Base-by-base conservation (phyloP, 2,888 invertebrate genomes). In the Meta bourneti region DNA sequence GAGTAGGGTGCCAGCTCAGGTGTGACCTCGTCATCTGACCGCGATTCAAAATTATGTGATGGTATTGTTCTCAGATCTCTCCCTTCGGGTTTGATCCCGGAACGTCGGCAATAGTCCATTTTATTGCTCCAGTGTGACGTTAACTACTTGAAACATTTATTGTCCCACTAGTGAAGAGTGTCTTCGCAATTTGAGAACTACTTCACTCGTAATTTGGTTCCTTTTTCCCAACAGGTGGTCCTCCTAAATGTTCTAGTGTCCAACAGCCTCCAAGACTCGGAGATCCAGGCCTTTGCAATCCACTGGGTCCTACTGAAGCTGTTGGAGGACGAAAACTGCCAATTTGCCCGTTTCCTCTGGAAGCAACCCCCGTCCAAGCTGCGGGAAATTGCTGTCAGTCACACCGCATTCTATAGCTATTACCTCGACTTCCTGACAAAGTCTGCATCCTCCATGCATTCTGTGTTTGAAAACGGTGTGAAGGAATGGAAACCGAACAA, bases 281-380 rank as follows among this genome's bases (percentile, higher is more conserved):
- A 71, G 11, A 90, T 90, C 48, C 86, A 90, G 77, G 51, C 81
- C 16, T 86, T 85, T 82, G 75, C 81, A 7, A 19, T 82, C 48
- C 86, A 71, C 13, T 90, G 90, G 90, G 54, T 85, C 13, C 74
- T 90, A 19, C 74, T 75, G 0, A 81, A 82, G 71, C 69, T 86
- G 6, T n/a, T 86, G 0, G 48, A 70, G 9, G 77, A 90, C 7
- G 49, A 81, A 54, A 86, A 48, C 77, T 13, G 69, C 6, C 6
- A 7, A n/a, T 34, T 90, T n/a, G 69, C 77, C 34, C 51, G 52
- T 13, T 90, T 90, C 48, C n/a, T 90, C n/a, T 90, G 86, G 90
- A 70, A 77, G 16, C 90, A 81, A 7, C 52, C 81, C 6, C 70
- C 86, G 4, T 19, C 49, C 6, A 77, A 19, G 4, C 20, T 90